Conservation (phyloP, 53 echinoderm and acorn worm species). For the Henricia sp. region DNA sequence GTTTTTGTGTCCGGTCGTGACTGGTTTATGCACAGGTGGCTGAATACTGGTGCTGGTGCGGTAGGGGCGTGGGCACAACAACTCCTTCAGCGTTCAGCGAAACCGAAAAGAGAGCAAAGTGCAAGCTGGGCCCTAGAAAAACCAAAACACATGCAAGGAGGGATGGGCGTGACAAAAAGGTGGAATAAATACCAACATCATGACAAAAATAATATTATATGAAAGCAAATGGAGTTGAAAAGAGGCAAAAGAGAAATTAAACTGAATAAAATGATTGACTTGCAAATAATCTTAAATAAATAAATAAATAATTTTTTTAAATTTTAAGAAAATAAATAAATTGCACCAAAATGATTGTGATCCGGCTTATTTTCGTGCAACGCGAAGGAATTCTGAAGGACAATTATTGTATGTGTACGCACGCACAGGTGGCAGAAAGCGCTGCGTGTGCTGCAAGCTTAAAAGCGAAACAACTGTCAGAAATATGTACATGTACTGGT, state of each 20-base stretch:
- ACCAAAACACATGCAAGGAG: constrained; percentile 62
- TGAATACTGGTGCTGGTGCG: constrained; percentile 36
- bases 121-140: constrained; percentile 53
- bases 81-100: constrained; percentile 29
- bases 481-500: too few relatives aligned
- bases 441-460: too few relatives aligned
- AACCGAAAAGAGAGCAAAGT: constrained; percentile 22
- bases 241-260: neutral
- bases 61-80: constrained; percentile 15
- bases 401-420: too few relatives aligned
- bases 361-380: too few relatives aligned
- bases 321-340: too few relatives aligned
- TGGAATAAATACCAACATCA: neutral
- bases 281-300: neutral
- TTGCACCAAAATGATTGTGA: too few relatives aligned
- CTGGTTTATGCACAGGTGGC: constrained; percentile 47
- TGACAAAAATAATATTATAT: neutral
- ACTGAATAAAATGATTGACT: neutral
- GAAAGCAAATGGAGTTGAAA: constrained; percentile 7
- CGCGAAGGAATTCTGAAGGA: too few relatives aligned
- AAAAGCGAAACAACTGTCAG: too few relatives aligned
- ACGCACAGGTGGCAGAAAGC: too few relatives aligned
- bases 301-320: too few relatives aligned
- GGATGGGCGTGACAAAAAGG: constrained; percentile 6
- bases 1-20: constrained; percentile 29